A percentile compares a stretch with the other conserved stretches of the same genome.
phyloP scores from a whole-genome alignment of 2,113 vertebrate species.

The Cisticola juncidis region DNA sequence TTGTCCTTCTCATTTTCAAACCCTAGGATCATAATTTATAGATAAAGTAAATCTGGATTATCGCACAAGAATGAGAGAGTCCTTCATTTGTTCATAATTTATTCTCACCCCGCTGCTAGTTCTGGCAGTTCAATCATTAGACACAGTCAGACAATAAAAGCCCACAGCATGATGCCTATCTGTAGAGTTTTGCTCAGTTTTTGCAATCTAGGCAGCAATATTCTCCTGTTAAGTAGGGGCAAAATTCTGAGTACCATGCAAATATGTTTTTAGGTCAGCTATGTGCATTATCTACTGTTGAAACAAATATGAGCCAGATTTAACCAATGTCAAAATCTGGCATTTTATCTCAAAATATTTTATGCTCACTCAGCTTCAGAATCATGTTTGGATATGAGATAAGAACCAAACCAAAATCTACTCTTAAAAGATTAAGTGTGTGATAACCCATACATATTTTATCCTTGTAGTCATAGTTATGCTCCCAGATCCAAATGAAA shows the following conservation, averaged over 20 bases:
- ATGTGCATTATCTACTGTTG: neutral
- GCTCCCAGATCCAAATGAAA: neutral
- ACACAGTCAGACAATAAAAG: constrained; percentile 49
- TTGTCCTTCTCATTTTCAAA: neutral
- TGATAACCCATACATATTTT: neutral
- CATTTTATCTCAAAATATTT: neutral
- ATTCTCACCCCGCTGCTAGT: neutral
- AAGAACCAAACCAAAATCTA: neutral
- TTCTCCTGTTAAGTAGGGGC: neutral
- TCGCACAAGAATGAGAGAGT: neutral
- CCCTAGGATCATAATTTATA: neutral
- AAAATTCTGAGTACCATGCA: neutral
- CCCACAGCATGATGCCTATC: constrained; percentile 3
- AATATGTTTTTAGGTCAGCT: neutral
- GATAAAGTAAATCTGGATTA: neutral
- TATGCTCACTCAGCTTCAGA: neutral
- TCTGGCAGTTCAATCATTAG: constrained; percentile 23
- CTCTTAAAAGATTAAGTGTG: neutral
- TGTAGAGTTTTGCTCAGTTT: neutral
- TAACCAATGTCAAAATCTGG: neutral
- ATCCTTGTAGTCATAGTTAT: neutral
- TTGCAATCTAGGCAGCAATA: neutral
- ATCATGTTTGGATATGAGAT: neutral
- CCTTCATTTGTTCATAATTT: constrained; percentile 30
- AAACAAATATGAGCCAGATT: neutral